Evolutionary conservation across 2,797 vertebrate genomes (phyloP).

Genomic region (Thamnophis elegans): DNA sequence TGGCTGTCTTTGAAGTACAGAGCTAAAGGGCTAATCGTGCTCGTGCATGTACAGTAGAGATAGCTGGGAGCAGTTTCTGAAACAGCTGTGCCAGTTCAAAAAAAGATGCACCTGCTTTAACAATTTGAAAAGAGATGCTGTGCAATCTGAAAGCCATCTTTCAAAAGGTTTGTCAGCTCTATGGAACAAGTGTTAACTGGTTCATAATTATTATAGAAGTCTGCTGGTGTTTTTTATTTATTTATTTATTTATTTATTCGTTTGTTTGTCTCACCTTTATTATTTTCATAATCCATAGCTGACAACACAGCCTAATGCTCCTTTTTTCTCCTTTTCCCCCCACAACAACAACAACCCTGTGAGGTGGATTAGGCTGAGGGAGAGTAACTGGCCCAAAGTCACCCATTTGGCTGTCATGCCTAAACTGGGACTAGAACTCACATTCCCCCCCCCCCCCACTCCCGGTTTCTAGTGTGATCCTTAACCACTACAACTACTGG

Average conservation of each 20-base stretch:
- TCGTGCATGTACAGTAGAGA: neutral
- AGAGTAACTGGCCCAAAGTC: neutral
- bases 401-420: neutral
- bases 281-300: neutral
- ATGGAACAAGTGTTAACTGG: neutral
- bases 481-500: neutral
- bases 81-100: neutral
- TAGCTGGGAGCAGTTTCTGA: neutral
- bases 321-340: neutral
- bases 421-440: neutral
- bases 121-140: neutral
- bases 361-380: neutral
- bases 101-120: neutral
- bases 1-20: neutral
- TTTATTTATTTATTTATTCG: neutral
- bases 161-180: neutral
- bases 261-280: neutral
- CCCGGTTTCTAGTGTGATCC: neutral
- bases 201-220: neutral
- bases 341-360: neutral
- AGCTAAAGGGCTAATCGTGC: neutral
- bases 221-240: neutral
- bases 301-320: neutral
- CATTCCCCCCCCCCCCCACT: neutral
- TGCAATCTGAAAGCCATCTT: neutral